These are phyloP conservation scores for Phymorhynchus buccinoides DNA, from an alignment of 1,140 invertebrate species.

Conservation along the genomic window DNA sequence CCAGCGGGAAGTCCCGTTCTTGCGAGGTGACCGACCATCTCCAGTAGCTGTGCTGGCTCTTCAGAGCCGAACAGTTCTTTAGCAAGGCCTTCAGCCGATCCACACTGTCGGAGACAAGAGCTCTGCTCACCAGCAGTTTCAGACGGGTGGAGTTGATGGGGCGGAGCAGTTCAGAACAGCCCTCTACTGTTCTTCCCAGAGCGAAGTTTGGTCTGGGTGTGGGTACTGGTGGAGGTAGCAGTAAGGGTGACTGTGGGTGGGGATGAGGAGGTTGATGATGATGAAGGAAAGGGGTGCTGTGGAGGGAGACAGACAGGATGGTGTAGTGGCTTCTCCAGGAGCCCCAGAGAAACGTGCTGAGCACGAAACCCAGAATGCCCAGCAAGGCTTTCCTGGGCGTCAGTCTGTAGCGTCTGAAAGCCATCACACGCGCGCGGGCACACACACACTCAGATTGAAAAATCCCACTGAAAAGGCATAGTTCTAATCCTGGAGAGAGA, in stretches of 20 bases:
- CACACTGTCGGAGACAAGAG: not conserved
- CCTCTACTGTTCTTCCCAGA: not conserved
- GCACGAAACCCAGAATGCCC: not conserved
- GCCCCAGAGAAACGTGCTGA: not conserved
- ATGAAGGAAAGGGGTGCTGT: not conserved
- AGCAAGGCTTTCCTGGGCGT: not conserved
- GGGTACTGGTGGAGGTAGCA: not conserved
- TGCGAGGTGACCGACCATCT: constrained; percentile 41
- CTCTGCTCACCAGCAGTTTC: not conserved
- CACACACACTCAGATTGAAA: not conserved
- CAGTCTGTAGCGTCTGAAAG: not conserved
- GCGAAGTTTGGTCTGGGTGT: not conserved
- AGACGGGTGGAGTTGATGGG: not conserved
- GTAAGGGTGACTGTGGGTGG: not conserved
- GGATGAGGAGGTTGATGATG: not conserved
- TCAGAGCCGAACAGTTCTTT: constrained; percentile 48
- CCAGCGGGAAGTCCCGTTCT: constrained; percentile 62
- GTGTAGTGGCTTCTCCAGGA: not conserved
- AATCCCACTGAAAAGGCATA: not conserved
- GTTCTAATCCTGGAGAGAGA: not conserved
- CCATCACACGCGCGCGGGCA: not conserved
- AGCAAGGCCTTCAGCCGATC: constrained; percentile 36
- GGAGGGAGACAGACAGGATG: not conserved
- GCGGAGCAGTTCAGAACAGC: not conserved
- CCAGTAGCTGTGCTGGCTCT: constrained; percentile 46